A percentile compares a stretch with the other conserved stretches of the same genome.
Conservation (phyloP, 1,140 invertebrate species). For the Trichogramma pretiosum region DNA sequence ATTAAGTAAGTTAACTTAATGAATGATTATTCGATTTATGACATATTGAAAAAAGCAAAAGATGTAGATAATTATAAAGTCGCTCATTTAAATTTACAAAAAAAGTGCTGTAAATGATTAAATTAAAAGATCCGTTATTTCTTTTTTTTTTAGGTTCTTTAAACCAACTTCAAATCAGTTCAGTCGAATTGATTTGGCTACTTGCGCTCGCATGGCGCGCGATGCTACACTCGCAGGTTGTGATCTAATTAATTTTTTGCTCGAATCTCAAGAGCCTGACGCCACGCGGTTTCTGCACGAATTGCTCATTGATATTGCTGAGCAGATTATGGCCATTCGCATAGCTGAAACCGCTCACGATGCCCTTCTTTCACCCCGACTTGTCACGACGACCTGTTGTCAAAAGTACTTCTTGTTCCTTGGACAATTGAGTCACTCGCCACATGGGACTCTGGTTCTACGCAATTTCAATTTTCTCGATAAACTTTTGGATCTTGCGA, state of each 20-base stretch:
- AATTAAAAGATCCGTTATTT: not conserved
- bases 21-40: not conserved
- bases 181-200: constrained; percentile 59
- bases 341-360: constrained; percentile 70
- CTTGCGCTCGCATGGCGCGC: constrained; percentile 44
- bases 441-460: constrained; percentile 62
- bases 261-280: constrained; percentile 47
- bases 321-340: constrained; percentile 65
- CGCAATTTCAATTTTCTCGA: constrained; percentile 71
- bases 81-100: not conserved
- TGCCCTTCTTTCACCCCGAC: constrained; percentile 78
- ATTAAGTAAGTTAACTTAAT: constrained; percentile 42
- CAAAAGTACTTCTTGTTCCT: constrained; percentile 92
- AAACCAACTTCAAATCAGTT: constrained; percentile 81
- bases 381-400: constrained; percentile 78
- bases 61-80: not conserved
- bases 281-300: constrained; percentile 62
- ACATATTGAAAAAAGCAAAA: not conserved
- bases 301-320: constrained; percentile 69
- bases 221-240: constrained; percentile 64
- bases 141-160: constrained; percentile 55
- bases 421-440: constrained; percentile 72
- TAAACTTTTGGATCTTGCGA: constrained; percentile 70
- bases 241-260: constrained; percentile 68
- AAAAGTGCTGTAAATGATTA: too few species aligned